Evolutionary conservation across 2,113 vertebrate species (phyloP), one percentile per base, ranked within the genome.

Genomic region (Trogon melanurus): DNA sequence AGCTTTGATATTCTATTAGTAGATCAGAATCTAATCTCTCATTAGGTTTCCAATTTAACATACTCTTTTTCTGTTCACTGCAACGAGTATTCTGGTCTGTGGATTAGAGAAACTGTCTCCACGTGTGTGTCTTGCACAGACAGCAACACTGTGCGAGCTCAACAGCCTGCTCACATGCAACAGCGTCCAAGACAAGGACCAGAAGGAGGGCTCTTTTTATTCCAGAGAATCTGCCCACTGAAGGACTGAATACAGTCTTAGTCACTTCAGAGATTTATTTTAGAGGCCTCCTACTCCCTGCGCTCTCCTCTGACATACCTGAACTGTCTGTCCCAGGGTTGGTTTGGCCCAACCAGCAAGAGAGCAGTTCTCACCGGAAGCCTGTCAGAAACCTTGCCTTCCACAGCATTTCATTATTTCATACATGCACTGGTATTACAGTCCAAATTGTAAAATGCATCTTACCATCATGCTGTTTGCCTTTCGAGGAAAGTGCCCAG

Each of bases 1-100:
- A 83, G 61, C 81, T 96, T 94, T 93, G 80, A 83, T 89, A 96
- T 80, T 87, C 81, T 88, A 29, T 53, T 83, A 94, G 93, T 53
- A 85, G 78, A 96, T 91, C 54, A 16, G 8, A 95, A 82, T 81
- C 93, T 83, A 41, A 19, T 47, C 34, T 92, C 88, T 85, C 47
- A 44, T 88, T 66, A 93, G 61, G 85, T 58, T 90, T 92, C 93
- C 57, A 76, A 84, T 76, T 92, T 72, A 92, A 82, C 13, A 5
- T 32, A 32, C 21, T 21, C 47, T 50, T 48, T 32, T 65, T 70
- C 73, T 82, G 45, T 36, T 73, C 58, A 41, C 65, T 84, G n/a
- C 45, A 70, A 23, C 53, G 79, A n/a, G 54, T 75, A 16, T 23
- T 81, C 60, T 57, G 54, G 53, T 74, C 69, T 50, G 29, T 38